A percentile compares a stretch with the other conserved stretches of the same genome.
These are phyloP conservation scores for Microcebus lehilahytsara DNA, from an alignment of 2,113 vertebrate species.

Conservation along the genomic window DNA sequence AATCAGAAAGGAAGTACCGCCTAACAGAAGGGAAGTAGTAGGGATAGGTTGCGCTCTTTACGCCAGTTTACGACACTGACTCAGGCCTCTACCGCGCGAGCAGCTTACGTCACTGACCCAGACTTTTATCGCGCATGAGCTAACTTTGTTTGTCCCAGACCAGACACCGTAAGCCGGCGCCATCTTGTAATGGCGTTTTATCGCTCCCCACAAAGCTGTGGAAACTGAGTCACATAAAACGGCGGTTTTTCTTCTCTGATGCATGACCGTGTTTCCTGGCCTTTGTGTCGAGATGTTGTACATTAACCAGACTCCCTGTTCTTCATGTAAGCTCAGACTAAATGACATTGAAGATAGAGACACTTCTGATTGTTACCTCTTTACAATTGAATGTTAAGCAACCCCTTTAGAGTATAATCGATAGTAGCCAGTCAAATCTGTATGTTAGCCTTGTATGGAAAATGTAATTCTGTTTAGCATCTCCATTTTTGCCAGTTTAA, in stretches of 20 bases:
- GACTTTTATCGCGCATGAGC: no score
- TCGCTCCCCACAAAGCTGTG: no score
- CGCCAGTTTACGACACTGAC: no score
- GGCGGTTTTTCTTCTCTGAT: background rate
- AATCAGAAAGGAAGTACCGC: no score
- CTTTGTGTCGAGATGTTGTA: background rate
- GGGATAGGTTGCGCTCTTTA: no score
- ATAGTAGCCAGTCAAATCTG: background rate
- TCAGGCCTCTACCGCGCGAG: no score
- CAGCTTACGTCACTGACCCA: no score
- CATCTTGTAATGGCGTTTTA: no score
- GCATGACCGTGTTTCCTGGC: background rate
- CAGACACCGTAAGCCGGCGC: no score
- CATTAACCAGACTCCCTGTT: background rate
- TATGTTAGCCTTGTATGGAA: background rate
- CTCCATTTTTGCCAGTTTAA: background rate
- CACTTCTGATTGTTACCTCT: background rate
- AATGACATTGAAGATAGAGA: background rate
- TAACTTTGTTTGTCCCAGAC: no score
- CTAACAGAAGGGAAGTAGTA: no score
- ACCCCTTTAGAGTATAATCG: background rate
- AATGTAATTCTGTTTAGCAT: background rate
- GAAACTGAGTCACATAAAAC: background rate
- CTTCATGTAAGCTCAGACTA: background rate
- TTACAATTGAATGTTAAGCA: background rate